phyloP scores from a whole-genome alignment of 2,797 vertebrate genomes.

The Taenioides sp. region DNA sequence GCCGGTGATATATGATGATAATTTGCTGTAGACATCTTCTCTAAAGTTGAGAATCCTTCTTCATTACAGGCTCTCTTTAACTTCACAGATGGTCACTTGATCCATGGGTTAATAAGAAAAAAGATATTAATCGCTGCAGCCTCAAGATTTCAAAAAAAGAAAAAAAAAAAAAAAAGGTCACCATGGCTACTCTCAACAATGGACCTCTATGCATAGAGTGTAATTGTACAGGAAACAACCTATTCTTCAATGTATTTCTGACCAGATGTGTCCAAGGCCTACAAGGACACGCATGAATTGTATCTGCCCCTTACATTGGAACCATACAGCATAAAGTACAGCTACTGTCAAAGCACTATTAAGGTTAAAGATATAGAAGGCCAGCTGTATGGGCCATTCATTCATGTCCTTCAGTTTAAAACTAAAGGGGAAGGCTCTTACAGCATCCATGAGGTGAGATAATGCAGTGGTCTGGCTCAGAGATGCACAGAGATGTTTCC shows the following conservation, averaged over 20 bases:
- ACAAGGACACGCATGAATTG: neutral
- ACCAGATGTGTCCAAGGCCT: constrained; percentile 2
- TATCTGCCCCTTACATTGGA: constrained; percentile 13
- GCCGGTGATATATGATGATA: constrained; percentile 13
- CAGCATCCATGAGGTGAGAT: neutral
- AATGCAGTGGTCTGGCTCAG: neutral
- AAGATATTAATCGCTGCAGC: neutral
- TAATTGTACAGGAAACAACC: constrained; percentile 2
- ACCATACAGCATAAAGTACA: constrained; percentile 5
- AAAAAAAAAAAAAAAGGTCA: neutral
- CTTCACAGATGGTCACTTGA: constrained; percentile 21
- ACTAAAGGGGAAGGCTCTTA: neutral
- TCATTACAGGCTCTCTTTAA: constrained; percentile 11
- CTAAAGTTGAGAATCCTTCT: constrained; percentile 17
- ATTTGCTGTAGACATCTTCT: constrained; percentile 7
- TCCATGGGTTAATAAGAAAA: constrained; percentile 16
- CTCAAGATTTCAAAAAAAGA: constrained; percentile 10
- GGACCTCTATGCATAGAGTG: neutral
- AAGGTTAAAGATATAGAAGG: neutral
- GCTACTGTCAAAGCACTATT: neutral
- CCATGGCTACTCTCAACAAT: neutral
- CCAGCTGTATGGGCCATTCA: neutral
- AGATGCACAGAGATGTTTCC: no score
- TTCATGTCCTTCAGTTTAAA: neutral
- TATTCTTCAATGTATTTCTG: neutral